These are phyloP conservation scores for Dendronephthya gigantea DNA, from an alignment of 64 coral and sea anemone genomes.

Conservation along the genomic window DNA sequence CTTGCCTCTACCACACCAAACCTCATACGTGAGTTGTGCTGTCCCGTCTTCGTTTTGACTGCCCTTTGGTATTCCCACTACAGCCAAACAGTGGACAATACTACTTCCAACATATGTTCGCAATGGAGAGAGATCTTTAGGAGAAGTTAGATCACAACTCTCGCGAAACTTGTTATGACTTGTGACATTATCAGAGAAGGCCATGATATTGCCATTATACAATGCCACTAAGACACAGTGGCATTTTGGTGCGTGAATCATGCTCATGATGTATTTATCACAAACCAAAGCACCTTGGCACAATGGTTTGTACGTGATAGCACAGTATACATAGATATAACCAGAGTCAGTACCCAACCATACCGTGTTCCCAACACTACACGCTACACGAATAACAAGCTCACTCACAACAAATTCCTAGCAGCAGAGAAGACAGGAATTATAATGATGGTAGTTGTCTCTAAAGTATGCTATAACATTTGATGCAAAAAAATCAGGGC, in stretches of 20 bases:
- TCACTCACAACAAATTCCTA: slow-evolving; percentile 71
- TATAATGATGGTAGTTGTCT: no score
- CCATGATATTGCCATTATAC: slow-evolving; percentile 60
- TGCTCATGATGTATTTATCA: slow-evolving; percentile 70
- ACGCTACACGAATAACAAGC: slow-evolving; percentile 61
- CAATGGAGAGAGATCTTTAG: background rate
- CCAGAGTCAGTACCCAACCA: slow-evolving; percentile 90
- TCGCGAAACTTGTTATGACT: slow-evolving; percentile 61
- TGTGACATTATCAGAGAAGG: slow-evolving; percentile 83
- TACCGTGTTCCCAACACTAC: slow-evolving; percentile 89
- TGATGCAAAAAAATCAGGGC: no score
- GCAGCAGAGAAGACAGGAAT: background rate
- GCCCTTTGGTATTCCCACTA: background rate
- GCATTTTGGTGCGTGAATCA: slow-evolving; percentile 72
- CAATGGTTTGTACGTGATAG: slow-evolving; percentile 63
- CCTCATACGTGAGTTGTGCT: background rate
- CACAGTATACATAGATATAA: slow-evolving; percentile 65
- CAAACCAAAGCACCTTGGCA: slow-evolving; percentile 57
- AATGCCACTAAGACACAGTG: slow-evolving; percentile 84
- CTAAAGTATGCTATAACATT: background rate
- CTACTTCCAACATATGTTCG: background rate
- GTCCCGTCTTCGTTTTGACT: background rate
- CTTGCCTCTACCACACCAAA: slow-evolving; percentile 83
- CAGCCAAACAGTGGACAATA: background rate
- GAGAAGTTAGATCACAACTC: background rate